Evolutionary conservation across 2,797 vertebrate genomes (phyloP).

Genomic region (Gobio occitaniae): DNA sequence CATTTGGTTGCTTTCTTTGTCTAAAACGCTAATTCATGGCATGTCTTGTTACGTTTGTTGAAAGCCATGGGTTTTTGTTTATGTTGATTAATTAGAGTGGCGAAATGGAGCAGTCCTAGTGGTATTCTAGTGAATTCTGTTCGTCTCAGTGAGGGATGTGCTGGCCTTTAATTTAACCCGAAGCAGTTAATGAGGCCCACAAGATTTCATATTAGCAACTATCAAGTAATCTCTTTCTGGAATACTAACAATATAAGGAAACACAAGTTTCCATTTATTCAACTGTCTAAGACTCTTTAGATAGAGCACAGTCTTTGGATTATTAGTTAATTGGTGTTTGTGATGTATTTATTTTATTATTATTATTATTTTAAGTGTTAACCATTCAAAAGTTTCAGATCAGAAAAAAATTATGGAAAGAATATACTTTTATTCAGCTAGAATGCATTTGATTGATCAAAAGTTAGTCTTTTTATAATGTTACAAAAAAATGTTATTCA

Average conservation of each 20-base stretch:
- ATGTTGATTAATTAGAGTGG: slow-evolving; percentile 55
- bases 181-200: slow-evolving; percentile 10
- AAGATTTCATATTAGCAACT: slow-evolving; percentile 8
- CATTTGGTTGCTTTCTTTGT: slow-evolving; percentile 44
- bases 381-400: not conserved
- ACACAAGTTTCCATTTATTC: not conserved
- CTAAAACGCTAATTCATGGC: slow-evolving; percentile 65
- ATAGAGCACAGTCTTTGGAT: not conserved
- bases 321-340: not conserved
- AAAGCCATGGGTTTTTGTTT: slow-evolving; percentile 40
- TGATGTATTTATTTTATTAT: not conserved
- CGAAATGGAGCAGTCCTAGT: slow-evolving; percentile 46
- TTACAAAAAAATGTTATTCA: not conserved
- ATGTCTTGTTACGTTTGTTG: slow-evolving; percentile 50
- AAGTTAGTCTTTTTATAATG: not conserved
- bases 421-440: not conserved
- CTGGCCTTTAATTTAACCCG: slow-evolving; percentile 13
- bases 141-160: slow-evolving; percentile 11
- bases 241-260: slow-evolving; percentile 3
- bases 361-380: not conserved
- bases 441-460: not conserved
- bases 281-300: not conserved
- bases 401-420: not conserved
- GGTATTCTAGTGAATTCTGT: slow-evolving; percentile 36
- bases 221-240: slow-evolving; percentile 22